Evolutionary conservation across 2,888 invertebrate genomes (phyloP), one percentile per base, ranked within the genome.

Genomic region (Drosophila anomelani): DNA sequence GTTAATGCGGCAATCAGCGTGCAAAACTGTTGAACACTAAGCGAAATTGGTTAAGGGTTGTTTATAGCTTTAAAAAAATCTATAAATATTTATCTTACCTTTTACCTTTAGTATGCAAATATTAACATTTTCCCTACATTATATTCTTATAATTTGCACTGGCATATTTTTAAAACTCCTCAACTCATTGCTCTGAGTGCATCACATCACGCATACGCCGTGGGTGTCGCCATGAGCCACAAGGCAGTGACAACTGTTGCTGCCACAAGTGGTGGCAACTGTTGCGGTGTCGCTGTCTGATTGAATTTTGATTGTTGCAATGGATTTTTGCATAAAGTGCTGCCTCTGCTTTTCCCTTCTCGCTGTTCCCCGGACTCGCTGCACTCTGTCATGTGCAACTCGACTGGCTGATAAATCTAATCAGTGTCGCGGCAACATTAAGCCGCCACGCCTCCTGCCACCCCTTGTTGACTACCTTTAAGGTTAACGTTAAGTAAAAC

Each of bases 391-490:
- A 73, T 79, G 76, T 70, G 75, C 76, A 78, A 75, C 86, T 76
- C 75, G 60, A 75, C 81, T 75, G 43, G 77, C 76, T 89, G 82
- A 84, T 90, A 85, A 85, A 85, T 85, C 85, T 87, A 86, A 86
- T 86, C 89, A 86, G 82, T 74, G 88, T 85, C 83, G 76, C 61
- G 71, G 79, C 72, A 64, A 73, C 76, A 79, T 85, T 85, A 84
- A 83, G 56, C 81, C 67, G 63, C 53, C 76, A 44, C 58, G 26
- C 44, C 39, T 13, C 38, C 26, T 54, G 36, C 15, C 39, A 20
- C 12, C 43, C 26, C 41, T 8, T 7, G 46, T 47, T 10, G 63
- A 63, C 67, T 72, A 77, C 75, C 84, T 85, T 85, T 60, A 81
- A 85, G 86, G 81, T 79, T 74, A 69, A 68, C 77, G 73, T 72